Evolutionary conservation across 2,888 invertebrate genomes (phyloP).

Genomic region (Pseudeuparius sepicola): DNA sequence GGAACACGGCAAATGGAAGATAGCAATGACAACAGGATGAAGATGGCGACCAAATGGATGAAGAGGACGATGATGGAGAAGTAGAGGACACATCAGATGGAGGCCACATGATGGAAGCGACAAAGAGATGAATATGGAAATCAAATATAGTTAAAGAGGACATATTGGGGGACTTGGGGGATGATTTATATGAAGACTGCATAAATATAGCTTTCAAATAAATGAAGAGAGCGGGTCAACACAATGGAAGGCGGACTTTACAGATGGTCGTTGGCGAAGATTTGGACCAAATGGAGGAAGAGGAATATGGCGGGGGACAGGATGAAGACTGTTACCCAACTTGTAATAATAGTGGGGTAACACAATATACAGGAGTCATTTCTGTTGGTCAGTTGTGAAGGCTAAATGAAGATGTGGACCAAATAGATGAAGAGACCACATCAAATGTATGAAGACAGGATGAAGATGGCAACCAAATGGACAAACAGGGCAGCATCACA

Average conservation of each 20-base stretch:
- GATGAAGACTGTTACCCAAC: too few species aligned
- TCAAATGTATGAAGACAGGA: constrained; percentile 1
- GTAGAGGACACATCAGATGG: not conserved
- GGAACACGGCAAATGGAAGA: constrained; percentile 4
- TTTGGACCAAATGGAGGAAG: not conserved
- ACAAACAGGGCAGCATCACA: constrained; percentile 2
- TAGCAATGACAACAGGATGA: not conserved
- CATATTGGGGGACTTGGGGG: not conserved
- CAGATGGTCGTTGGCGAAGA: not conserved
- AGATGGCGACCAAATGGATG: not conserved
- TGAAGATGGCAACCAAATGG: not conserved
- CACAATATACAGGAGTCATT: too few species aligned
- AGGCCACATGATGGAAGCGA: not conserved
- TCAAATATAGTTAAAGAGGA: too few species aligned
- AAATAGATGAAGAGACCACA: too few species aligned
- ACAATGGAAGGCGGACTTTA: not conserved
- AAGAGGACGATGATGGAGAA: constrained; percentile 1
- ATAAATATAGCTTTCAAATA: too few species aligned
- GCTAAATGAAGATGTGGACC: too few species aligned
- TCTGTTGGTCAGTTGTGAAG: too few species aligned
- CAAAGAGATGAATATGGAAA: too few species aligned
- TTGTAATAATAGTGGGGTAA: too few species aligned
- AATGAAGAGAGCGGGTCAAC: too few species aligned
- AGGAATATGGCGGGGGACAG: constrained; percentile 2
- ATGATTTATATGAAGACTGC: too few species aligned